Base-by-base conservation (phyloP, 2,888 invertebrate genomes). In the Masnerella sp. region DNA sequence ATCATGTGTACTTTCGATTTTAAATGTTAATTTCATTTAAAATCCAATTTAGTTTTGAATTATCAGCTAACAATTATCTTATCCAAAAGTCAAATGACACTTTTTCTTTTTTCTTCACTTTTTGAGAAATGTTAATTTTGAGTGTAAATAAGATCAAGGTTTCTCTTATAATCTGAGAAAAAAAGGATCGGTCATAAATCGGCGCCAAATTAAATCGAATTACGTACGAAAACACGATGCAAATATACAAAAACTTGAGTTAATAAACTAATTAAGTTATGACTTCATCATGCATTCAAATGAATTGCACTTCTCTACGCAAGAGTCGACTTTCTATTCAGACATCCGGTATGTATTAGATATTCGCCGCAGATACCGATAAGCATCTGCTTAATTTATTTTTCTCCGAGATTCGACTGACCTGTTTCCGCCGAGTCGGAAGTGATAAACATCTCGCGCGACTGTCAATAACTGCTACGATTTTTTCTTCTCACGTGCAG, bases 311-410 rank as follows among this genome's bases (percentile, higher is more conserved):
- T 62, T 28, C 28, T 61, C 62, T 36, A 38, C 36, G 61, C 56
- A 68, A 68, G 56, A 47, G 43, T 52, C 61, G 40, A 68, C 73
- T 73, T 68, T 73, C 73, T 68, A 73, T 56, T 58, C 62, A 61
- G 54, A 56, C 68, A 73, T 73, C 68, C 68, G 73, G 73, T 45
- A 62, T 61, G 72, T 61, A 67, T 62, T 68, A 64, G 73, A 74
- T 74, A 74, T 74, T 59, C 68, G 32, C 47, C 54, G 62, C 64
- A 51, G 73, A 74, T 68, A 70, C 25, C n/a, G 65, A 74, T 69
- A 64, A 69, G 17, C 51, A 69, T 68, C 69, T 68, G 52, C 58
- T 58, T 69, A 59, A 69, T 74, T 61, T 65, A 64, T 73, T 70
- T 70, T 64, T 61, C 56, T 45, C n/a, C 28, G 49, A 56, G 61